Percentiles rank a stretch among this genome's conserved stretches.
These are phyloP conservation scores for Hylia prasina DNA, from an alignment of 2,113 vertebrate species.

Conservation along the genomic window DNA sequence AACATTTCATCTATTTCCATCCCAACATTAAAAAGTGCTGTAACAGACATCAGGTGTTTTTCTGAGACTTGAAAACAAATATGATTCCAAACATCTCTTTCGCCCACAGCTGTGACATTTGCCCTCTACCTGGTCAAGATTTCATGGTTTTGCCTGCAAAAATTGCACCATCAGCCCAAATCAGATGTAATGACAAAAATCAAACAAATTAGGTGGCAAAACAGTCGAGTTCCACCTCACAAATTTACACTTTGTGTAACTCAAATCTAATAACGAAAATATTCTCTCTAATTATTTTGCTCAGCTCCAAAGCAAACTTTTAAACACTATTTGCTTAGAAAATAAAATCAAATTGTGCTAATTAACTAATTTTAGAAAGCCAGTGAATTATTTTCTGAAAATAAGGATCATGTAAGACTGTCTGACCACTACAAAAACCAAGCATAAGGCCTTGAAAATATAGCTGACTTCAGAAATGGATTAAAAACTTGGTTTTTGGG, in stretches of 20 bases:
- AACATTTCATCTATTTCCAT: not conserved
- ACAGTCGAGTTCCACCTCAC: accelerated
- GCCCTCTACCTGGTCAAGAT: not conserved
- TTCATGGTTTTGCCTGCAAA: not conserved
- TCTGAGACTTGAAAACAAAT: not conserved
- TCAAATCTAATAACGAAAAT: not conserved
- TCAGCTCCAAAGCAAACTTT: not conserved
- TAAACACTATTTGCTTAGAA: not conserved
- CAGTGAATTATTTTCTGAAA: not conserved
- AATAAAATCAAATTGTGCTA: not conserved
- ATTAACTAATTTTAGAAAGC: not conserved
- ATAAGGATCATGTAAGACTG: not conserved
- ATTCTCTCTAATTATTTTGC: not conserved
- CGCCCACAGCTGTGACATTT: not conserved
- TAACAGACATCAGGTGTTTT: accelerated
- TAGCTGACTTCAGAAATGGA: not conserved
- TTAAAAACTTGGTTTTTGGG: not conserved
- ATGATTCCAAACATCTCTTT: not conserved
- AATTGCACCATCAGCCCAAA: not conserved
- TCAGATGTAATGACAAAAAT: not conserved
- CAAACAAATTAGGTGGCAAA: not conserved
- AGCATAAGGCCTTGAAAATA: not conserved
- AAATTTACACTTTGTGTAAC: not conserved
- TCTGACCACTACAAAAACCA: not conserved
- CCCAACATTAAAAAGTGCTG: not conserved